These are phyloP conservation scores for Drosophila prosaltans DNA, from an alignment of 1,140 invertebrate species.

Conservation along the genomic window DNA sequence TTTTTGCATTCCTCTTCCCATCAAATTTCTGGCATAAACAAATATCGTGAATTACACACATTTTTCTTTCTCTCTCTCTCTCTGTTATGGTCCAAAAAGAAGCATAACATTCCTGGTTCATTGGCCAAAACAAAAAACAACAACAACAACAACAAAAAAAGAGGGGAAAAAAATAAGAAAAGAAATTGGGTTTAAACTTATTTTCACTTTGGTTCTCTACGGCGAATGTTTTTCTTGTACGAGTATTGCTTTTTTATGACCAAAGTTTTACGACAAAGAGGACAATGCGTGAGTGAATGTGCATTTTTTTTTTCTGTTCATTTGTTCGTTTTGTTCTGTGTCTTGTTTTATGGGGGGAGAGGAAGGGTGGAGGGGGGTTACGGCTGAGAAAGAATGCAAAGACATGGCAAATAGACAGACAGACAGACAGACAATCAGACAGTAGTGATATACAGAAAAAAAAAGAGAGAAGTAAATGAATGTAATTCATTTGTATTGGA, in stretches of 20 bases:
- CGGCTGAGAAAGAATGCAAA: constrained; percentile 36
- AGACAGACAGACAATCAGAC: constrained; percentile 4
- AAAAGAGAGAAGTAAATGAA: constrained; percentile 1
- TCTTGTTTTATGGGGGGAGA: constrained; percentile 5
- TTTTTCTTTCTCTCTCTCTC: background rate
- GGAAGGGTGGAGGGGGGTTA: constrained; percentile 12
- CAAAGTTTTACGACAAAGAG: constrained; percentile 72
- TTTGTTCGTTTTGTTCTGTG: constrained; percentile 1
- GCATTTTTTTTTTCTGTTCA: constrained; percentile 37
- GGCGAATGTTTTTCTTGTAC: constrained; percentile 33
- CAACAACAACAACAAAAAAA: no score
- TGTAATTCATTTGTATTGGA: constrained; percentile 21
- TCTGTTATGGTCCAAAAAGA: constrained; percentile 3
- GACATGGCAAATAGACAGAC: constrained; percentile 1
- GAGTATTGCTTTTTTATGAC: constrained; percentile 66
- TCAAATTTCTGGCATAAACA: constrained; percentile 2
- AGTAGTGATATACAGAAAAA: constrained; percentile 3
- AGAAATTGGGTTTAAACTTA: constrained; percentile 29
- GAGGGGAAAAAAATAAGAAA: background rate
- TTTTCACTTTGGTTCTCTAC: constrained; percentile 34
- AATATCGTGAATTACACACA: constrained; percentile 1
- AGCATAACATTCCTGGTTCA: constrained; percentile 56
- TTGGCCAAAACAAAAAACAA: constrained; percentile 31
- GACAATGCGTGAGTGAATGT: constrained; percentile 60
- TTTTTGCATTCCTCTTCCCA: background rate